Evolutionary conservation across 2,888 invertebrate genomes (phyloP), one percentile per base, ranked within the genome.

Genomic region (Corythucha ciliata): DNA sequence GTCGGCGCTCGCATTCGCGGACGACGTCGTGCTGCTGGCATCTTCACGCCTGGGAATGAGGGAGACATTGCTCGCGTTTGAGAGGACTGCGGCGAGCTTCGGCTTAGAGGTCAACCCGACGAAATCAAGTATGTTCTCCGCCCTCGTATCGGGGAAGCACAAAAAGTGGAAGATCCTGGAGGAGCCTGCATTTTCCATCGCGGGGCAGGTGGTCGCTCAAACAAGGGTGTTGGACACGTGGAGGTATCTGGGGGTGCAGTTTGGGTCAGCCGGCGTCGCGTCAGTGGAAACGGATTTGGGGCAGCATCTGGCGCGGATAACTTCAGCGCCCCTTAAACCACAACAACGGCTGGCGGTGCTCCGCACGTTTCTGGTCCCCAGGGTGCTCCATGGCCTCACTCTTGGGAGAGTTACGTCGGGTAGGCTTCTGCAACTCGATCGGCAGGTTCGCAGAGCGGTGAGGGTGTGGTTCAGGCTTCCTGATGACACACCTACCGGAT

Each of bases 281-380:
- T 20, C n/a, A 1, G 18, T 8, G 2, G 44, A 27, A 2, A 21
- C 21, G 6, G 20, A 26, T 3, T 7, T 2, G 7, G 4, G 18
- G 8, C 7, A 32, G 8, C 2, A 8, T 12, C 10, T 20, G 32
- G 18, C 20, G 2, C 29, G 12, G n/a, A 29, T 18, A 21, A 16
- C 29, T 3, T 2, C 14, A 3, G 64, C 67, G 0, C 66, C 68
- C 0, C 59, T 69, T 7, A 68, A 68, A 54, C 69, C 68, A 3
- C 65, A 65, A 48, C 68, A 69, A 52, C 61, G 66, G 57, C 46
- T 68, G 8, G 61, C 64, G 37, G 54, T 67, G 0, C 54, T 69
- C 33, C 58, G 66, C 53, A 60, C 53, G 2, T 62, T 67, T 60
- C 60, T 70, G 27, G 56, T 70, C 14, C 69, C 68, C n/a, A 61